Evolutionary conservation across 1,140 invertebrate species (phyloP).

Genomic region (Drosophila setifemur): DNA sequence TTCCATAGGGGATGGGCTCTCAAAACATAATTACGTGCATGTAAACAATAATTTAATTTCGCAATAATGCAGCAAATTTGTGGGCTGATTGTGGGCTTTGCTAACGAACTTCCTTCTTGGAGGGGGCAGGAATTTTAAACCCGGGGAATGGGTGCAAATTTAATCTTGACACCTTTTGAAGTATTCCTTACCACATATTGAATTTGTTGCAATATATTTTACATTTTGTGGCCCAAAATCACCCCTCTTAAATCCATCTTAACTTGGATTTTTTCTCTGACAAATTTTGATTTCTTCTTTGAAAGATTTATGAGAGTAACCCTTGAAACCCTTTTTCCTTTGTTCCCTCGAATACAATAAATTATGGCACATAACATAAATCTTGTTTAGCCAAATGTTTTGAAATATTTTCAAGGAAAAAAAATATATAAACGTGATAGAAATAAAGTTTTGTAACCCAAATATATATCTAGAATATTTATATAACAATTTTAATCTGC

Average conservation of each 20-base stretch:
- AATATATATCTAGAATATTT: no score
- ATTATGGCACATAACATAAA: not conserved
- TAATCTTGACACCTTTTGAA: no score
- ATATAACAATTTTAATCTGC: no score
- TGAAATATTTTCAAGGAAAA: slow-evolving; percentile 1
- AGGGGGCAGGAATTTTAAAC: not conserved
- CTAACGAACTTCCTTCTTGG: slow-evolving; percentile 37
- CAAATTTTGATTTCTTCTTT: slow-evolving; percentile 24
- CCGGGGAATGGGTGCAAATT: no score
- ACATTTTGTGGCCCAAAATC: not conserved
- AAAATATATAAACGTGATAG: no score
- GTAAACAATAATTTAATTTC: slow-evolving; percentile 82
- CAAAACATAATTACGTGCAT: slow-evolving; percentile 75
- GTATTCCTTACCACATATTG: not conserved
- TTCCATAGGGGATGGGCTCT: no score
- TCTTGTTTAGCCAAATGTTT: not conserved
- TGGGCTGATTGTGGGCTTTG: slow-evolving; percentile 75
- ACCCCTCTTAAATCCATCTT: not conserved
- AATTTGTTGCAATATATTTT: not conserved
- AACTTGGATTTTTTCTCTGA: not conserved
- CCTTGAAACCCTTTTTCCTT: not conserved
- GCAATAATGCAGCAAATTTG: slow-evolving; percentile 78
- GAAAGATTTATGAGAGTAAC: slow-evolving; percentile 15
- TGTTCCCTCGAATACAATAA: slow-evolving; percentile 6
- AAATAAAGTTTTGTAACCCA: no score